Evolutionary conservation across 1,140 invertebrate genomes (phyloP).

Genomic region (Lasioglossum baleicum): DNA sequence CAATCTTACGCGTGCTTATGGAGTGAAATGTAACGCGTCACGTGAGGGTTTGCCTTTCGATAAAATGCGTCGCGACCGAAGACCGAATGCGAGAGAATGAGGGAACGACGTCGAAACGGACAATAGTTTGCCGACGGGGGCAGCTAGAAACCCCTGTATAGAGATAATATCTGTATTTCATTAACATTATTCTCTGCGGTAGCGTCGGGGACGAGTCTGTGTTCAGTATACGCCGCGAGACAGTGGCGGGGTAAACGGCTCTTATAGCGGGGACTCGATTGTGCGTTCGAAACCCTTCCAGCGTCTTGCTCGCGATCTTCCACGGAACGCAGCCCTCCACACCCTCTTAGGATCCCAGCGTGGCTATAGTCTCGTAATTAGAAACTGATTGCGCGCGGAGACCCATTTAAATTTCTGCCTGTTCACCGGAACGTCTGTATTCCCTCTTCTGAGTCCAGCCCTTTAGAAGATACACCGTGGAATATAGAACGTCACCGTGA

Average conservation of each 20-base stretch:
- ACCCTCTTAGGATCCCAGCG: not conserved
- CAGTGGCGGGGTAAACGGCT: constrained; percentile 30
- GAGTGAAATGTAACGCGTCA: not conserved
- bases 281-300: constrained; percentile 54
- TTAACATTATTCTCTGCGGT: constrained; percentile 80
- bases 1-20: not conserved
- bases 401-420: constrained; percentile 25
- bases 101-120: constrained; percentile 21
- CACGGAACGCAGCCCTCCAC: not conserved
- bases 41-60: not conserved
- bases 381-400: constrained; percentile 39
- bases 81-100: not conserved
- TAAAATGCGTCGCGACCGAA: not conserved
- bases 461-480: not conserved
- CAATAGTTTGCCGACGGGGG: constrained; percentile 53
- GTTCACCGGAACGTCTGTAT: not conserved
- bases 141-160: constrained; percentile 69
- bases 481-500: not conserved
- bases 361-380: constrained; percentile 41
- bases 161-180: constrained; percentile 80
- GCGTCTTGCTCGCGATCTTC: constrained; percentile 28
- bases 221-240: constrained; percentile 38
- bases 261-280: constrained; percentile 52
- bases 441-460: not conserved
- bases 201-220: constrained; percentile 64